A percentile compares a stretch with the other conserved stretches of the same genome.
Evolutionary conservation across 2,797 vertebrate species (phyloP).

Genomic region (Columba guinea): DNA sequence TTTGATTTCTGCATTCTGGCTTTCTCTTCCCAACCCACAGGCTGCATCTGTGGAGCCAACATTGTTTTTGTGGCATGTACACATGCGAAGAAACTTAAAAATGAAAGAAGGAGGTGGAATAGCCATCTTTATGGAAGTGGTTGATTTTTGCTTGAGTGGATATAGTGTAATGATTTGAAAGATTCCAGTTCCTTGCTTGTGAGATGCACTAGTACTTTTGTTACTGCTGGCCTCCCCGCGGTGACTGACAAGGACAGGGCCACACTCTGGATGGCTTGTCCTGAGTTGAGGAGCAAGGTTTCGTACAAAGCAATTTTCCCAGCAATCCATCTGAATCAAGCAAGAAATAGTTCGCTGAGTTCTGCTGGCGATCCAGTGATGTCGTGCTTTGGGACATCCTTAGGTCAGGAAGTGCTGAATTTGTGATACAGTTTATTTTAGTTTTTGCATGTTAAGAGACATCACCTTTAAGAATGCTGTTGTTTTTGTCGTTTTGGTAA

Average conservation of each 20-base stretch:
- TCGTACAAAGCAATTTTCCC: neutral
- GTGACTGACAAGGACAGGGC: neutral
- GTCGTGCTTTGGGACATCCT: neutral
- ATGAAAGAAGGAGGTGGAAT: neutral
- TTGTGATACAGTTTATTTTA: neutral
- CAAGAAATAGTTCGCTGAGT: neutral
- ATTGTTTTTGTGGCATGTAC: neutral
- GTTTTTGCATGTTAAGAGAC: neutral
- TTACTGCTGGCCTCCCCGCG: neutral
- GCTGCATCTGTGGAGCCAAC: neutral
- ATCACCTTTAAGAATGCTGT: neutral
- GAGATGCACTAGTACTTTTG: neutral
- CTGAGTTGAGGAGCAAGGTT: neutral
- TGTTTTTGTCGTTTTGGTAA: neutral
- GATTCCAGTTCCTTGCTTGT: neutral
- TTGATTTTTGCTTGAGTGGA: neutral
- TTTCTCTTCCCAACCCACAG: neutral
- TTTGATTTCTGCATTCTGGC: slow-evolving; percentile 4
- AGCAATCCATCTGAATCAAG: neutral
- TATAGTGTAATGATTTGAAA: neutral
- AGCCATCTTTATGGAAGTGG: neutral
- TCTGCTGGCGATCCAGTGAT: neutral
- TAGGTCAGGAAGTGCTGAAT: neutral
- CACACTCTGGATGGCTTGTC: neutral
- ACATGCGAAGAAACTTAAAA: neutral